Evolutionary conservation across 2,888 invertebrate genomes (phyloP), one percentile per base, ranked within the genome.

Genomic region (Didymodactylos carnosus): DNA sequence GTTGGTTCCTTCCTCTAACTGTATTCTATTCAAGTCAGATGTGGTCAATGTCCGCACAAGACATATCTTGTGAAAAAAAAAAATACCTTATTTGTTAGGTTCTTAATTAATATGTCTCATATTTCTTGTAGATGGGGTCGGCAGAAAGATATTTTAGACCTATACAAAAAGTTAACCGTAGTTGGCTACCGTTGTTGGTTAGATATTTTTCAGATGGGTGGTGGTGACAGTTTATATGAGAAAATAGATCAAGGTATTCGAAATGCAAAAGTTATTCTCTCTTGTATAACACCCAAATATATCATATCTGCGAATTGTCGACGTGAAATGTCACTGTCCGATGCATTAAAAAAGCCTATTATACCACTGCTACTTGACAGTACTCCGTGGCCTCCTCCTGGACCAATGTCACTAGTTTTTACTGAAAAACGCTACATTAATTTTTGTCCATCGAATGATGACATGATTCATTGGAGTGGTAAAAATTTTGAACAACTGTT

Each of bases 191-290:
- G 76, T 25, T 80, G 81, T 71, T 82, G 82, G 82, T 78, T 81
- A 79, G 82, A 82, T 76, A 81, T 82, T 41, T 77, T 78, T 71
- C 81, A 82, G 77, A 82, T 82, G 82, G 82, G 81, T 11, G 81
- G 81, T 7, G 82, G 82, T 8, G 81, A 82, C 75, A 80, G 81
- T 2, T 78, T 82, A 39, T 82, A 79, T 76, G 81, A 82, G 75
- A 81, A 81, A 76, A 81, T 82, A 62, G 82, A 82, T 76, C 75
- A 77, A 19, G 82, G 82, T 6, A 75, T 80, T 39, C 75, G 80
- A 27, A 78, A 79, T 16, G 79, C 80, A 75, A 78, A 78, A 72
- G 79, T 80, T 35, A 78, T 82, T 8, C 49, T 82, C 25, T 78
- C 79, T 14, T 81, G 81, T 76, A 78, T 82, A 23, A 82, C 82